Evolutionary conservation across 2,888 invertebrate genomes (phyloP), one percentile per base, ranked within the genome.

Genomic region (Polia nebulosa): DNA sequence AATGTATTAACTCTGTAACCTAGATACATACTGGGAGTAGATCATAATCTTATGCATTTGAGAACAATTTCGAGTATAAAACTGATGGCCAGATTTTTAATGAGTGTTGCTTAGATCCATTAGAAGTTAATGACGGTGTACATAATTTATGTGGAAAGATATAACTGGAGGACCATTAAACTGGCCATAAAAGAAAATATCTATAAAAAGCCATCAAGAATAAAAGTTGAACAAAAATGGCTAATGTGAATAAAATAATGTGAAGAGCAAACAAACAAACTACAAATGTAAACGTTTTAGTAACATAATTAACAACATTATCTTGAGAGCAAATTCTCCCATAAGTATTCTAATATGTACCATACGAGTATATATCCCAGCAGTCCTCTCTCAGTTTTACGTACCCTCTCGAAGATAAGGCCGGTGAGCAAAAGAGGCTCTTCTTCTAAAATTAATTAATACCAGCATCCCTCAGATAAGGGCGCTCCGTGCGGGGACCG

Each of bases 381-480:
- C 25, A 70, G 53, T 45, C 11, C 29, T n/a, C 45, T 25, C 2
- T 41, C 77, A 74, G 75, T 64, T 64, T 49, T 65, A 73, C 57
- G 44, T n/a, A 27, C 66, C 53, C 58, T 44, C 29, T 45, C 17
- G 13, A 32, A 74, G 79, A 75, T 75, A 75, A 79, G 45, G 41
- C 44, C 25, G 59, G 32, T 20, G 32, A 58, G 66, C 51, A 57
- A 79, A n/a, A 75, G 76, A 81, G 73, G 73, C 52, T 63, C 56
- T 65, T 67, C 75, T 71, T 63, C 53, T 71, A 39, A 52, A 79
- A 79, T 79, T 82, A 80, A 82, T 79, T 79, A 82, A 80, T 67
- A 57, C 76, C 76, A 56, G 57, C 68, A 78, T 80, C 77, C 58
- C 36, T 65, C 34, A 65, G 79, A 70, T 74, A 63, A 71, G 66